Conservation (phyloP, 2,113 vertebrate species). For the Patagioenas fasciata region DNA sequence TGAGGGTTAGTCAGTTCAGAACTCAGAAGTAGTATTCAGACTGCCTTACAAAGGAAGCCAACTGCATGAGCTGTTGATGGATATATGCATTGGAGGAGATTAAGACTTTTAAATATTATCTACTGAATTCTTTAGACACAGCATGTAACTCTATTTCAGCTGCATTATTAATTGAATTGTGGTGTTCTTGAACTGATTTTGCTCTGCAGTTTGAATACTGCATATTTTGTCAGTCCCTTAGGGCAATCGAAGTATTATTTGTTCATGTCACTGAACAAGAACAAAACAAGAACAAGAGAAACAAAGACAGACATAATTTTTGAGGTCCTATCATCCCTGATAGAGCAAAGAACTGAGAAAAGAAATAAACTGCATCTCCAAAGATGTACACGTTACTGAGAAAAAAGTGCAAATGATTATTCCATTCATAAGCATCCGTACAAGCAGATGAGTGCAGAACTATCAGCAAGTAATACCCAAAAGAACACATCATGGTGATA, state of each 20-base stretch:
- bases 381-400: background rate
- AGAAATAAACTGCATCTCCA: background rate
- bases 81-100: background rate
- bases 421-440: background rate
- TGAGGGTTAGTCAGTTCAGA: background rate
- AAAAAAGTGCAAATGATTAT: background rate
- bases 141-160: background rate
- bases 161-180: conserved; percentile 10
- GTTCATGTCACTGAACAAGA: conserved; percentile 6
- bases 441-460: background rate
- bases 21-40: background rate
- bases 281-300: background rate
- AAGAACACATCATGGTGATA: background rate
- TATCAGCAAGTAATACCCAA: background rate
- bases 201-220: background rate
- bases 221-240: background rate
- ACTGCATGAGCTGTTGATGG: background rate
- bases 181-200: conserved; percentile 1
- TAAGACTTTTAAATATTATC: background rate
- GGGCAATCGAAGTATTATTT: background rate
- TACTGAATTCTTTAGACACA: background rate
- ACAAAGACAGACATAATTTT: background rate
- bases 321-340: background rate
- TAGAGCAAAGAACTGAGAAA: background rate
- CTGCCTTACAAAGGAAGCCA: background rate